These are phyloP conservation scores for Colius striatus DNA, from an alignment of 2,113 vertebrate genomes.

Conservation along the genomic window DNA sequence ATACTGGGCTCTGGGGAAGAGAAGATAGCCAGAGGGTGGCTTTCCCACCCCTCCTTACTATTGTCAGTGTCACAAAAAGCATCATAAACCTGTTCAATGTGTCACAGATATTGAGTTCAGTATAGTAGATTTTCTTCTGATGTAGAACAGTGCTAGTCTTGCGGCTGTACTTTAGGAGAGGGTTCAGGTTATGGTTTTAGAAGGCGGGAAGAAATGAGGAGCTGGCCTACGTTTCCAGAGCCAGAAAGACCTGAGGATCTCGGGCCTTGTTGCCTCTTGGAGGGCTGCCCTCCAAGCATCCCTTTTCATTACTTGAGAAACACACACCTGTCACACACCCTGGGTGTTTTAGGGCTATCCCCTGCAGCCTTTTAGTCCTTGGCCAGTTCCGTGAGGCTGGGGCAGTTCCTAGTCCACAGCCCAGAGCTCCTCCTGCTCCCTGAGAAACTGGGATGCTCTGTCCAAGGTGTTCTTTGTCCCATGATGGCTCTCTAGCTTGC, in stretches of 20 bases:
- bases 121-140: background rate
- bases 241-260: background rate
- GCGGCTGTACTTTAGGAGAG: background rate
- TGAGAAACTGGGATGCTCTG: background rate
- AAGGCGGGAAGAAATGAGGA: fast-evolving
- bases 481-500: background rate
- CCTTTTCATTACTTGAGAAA: background rate
- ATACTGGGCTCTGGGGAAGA: background rate
- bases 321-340: too few species aligned
- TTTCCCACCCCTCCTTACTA: background rate
- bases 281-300: background rate
- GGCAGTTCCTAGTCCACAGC: background rate
- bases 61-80: background rate
- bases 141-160: background rate
- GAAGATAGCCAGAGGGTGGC: background rate
- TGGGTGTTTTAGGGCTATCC: background rate
- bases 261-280: fast-evolving
- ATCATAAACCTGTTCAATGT: background rate
- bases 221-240: background rate
- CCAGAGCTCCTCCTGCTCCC: background rate
- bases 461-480: background rate
- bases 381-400: background rate
- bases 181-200: background rate
- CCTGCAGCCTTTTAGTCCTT: background rate
- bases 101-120: background rate